Base-by-base conservation (phyloP, 1,140 invertebrate genomes). In the Tetragonula clypearis region DNA sequence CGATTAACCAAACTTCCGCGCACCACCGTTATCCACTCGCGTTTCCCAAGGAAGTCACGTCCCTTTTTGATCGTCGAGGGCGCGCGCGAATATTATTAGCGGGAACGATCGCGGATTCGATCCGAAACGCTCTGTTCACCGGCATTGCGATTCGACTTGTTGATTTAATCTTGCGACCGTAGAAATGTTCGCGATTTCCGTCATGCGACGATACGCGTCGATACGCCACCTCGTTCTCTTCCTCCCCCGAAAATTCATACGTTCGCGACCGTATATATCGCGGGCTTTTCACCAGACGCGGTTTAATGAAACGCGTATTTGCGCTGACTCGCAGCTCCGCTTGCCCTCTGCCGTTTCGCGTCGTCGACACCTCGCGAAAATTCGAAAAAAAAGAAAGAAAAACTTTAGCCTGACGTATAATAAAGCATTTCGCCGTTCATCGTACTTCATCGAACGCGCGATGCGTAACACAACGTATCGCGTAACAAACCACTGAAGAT, bases 111-210 rank as follows among this genome's bases (percentile, higher is more conserved):
- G 26, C 77, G 80, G 41, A 86, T 58, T 76, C 75, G 62, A 74
- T 41, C 19, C 23, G 23, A 62, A 15, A 35, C 41, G 14, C 66
- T 69, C 35, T 35, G 5, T 35, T 49, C 41, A 19, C 19, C 19
- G 9, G 41, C 55, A 65, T 62, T 35, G 83, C 79, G 76, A 85
- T 90, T 86, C 84, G 85, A 90, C 88, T 89, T 87, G 88, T 90
- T 89, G 88, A 90, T 90, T 85, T 87, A 80, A 71, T 82, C 71
- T 66, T 21, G 23, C 41, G 68, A 56, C 60, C 83, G 62, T 53
- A 41, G 71, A 87, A 87, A 73, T 89, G 0, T 87, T 79, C 76
- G 66, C 76, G 55, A 30, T 30, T 30, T 30, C 30, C 30, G 30
- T 30, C 30, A 30, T 30, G 58, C 72, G 49, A 60, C 30, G 41